These are phyloP conservation scores for Engraulis encrasicolus DNA, from an alignment of 2,113 vertebrate genomes.

Conservation along the genomic window DNA sequence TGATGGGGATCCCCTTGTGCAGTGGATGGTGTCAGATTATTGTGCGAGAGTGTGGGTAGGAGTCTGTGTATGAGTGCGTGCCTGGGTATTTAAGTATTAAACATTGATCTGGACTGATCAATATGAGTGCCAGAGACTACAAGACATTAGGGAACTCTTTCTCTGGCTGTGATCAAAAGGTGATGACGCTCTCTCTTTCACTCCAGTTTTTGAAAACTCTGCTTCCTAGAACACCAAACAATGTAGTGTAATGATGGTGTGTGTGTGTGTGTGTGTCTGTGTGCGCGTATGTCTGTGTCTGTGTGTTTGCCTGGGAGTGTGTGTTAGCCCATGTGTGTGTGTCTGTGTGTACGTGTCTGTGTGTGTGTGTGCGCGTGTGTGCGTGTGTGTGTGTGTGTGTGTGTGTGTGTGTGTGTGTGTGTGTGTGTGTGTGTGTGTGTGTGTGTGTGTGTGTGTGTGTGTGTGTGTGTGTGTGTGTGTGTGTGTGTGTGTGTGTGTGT, in stretches of 20 bases:
- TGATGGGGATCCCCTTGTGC: too few relatives aligned
- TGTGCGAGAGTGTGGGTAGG: slow-evolving; percentile 53
- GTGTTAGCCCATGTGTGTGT: too few relatives aligned
- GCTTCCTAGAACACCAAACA: neutral
- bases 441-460: too few relatives aligned
- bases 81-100: slow-evolving; percentile 47
- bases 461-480: too few relatives aligned
- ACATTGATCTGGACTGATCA: slow-evolving; percentile 57
- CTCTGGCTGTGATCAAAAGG: neutral
- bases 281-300: slow-evolving; percentile 12
- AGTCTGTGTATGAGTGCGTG: slow-evolving; percentile 32
- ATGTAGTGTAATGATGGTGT: slow-evolving; percentile 10
- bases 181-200: slow-evolving; percentile 25
- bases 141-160: neutral
- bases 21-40: slow-evolving; percentile 62
- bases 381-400: slow-evolving; percentile 59
- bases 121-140: slow-evolving; percentile 20
- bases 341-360: too few relatives aligned
- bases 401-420: slow-evolving; percentile 40
- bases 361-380: too few relatives aligned
- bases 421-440: slow-evolving; percentile 45
- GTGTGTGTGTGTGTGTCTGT: slow-evolving; percentile 20
- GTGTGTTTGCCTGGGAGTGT: too few relatives aligned
- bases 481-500: slow-evolving; percentile 50
- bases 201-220: neutral